These are phyloP conservation scores for Probosciger aterrimus DNA, from an alignment of 2,113 vertebrate genomes.

Conservation along the genomic window DNA sequence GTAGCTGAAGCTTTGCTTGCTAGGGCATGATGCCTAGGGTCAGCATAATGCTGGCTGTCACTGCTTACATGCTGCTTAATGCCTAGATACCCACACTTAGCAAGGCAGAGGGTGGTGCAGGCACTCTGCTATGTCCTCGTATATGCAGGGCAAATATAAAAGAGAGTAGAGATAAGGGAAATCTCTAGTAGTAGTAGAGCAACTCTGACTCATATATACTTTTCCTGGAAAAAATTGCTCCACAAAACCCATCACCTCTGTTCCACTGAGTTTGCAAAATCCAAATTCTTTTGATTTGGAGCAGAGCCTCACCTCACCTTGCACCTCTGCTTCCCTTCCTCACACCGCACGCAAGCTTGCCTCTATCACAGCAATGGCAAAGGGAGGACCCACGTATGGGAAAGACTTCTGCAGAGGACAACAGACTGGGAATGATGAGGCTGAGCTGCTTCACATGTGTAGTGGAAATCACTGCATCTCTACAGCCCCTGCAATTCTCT, in stretches of 20 bases:
- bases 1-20: not conserved
- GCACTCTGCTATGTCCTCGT: not conserved
- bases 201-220: not conserved
- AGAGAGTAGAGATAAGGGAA: not conserved
- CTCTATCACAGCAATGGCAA: not conserved
- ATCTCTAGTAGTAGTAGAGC: not conserved
- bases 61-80: not conserved
- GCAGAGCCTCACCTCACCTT: not conserved
- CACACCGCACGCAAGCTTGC: fast-evolving
- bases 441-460: not conserved
- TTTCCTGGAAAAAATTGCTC: not conserved
- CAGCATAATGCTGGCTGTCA: not conserved
- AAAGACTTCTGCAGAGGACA: not conserved
- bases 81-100: not conserved
- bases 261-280: not conserved
- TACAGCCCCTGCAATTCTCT: not conserved
- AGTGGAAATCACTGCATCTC: not conserved
- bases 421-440: not conserved
- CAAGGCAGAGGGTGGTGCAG: not conserved
- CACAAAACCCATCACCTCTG: fast-evolving
- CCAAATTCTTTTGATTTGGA: not conserved
- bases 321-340: not conserved
- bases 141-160: not conserved
- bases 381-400: not conserved
- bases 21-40: not conserved